A percentile compares a stretch with the other conserved stretches of the same genome.
These are phyloP conservation scores for Crocuta crocuta DNA, from an alignment of 2,113 vertebrate genomes.

Conservation along the genomic window DNA sequence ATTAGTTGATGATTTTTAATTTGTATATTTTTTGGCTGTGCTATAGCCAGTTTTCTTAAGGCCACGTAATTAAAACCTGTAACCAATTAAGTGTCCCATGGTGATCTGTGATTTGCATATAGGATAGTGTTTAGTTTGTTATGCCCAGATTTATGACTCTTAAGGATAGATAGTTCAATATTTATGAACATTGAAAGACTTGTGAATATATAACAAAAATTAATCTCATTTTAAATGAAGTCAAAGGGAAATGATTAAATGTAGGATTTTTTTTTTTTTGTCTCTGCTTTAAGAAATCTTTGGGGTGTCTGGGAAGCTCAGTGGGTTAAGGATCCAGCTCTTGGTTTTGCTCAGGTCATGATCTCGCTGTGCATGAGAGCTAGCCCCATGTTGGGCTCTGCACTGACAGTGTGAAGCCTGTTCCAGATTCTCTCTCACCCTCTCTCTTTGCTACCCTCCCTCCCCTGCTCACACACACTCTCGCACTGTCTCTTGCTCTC, in stretches of 20 bases:
- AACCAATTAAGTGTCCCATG: not conserved
- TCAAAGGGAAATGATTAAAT: not conserved
- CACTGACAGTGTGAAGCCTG: too few species aligned
- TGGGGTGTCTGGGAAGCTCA: too few species aligned
- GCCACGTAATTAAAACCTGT: not conserved
- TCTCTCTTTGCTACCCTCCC: too few species aligned
- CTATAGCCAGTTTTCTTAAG: not conserved
- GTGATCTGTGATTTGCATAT: not conserved
- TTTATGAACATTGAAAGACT: not conserved
- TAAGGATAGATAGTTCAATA: not conserved
- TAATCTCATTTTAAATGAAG: not conserved
- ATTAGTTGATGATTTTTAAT: not conserved
- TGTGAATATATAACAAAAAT: not conserved
- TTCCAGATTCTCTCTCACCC: too few species aligned
- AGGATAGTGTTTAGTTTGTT: not conserved
- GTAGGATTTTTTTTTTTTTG: not conserved
- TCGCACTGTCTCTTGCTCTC: too few species aligned
- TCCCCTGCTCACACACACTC: too few species aligned
- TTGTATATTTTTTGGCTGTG: not conserved
- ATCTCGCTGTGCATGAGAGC: too few species aligned
- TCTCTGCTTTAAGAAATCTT: not conserved
- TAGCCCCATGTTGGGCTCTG: too few species aligned
- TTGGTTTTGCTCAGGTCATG: too few species aligned
- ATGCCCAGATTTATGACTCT: not conserved
- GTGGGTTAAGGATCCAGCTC: too few species aligned